phyloP scores from a whole-genome alignment of 2,113 vertebrate genomes.

The Bambusicola thoracicus region DNA sequence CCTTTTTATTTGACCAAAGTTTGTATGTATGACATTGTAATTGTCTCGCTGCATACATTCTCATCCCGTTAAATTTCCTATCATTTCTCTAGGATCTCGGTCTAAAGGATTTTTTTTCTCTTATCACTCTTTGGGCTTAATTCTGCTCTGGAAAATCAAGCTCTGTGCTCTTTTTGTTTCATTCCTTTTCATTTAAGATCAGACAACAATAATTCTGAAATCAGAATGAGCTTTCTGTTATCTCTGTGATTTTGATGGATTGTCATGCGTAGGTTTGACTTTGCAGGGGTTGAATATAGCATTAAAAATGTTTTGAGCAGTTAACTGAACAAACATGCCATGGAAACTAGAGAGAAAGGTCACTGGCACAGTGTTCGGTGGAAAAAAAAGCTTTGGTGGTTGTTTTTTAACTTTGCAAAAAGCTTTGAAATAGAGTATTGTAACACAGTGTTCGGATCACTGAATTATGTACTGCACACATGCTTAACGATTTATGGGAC shows the following conservation, averaged over 20 bases:
- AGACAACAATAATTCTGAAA: slow-evolving; percentile 69
- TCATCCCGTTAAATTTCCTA: slow-evolving; percentile 32
- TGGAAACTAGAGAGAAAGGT: slow-evolving; percentile 66
- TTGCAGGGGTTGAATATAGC: slow-evolving; percentile 68
- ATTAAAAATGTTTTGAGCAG: slow-evolving; percentile 64
- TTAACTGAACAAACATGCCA: slow-evolving; percentile 67
- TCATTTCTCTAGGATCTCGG: slow-evolving; percentile 25
- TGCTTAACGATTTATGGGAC: slow-evolving; percentile 66
- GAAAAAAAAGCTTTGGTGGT: neutral
- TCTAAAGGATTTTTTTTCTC: slow-evolving; percentile 25
- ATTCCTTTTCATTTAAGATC: slow-evolving; percentile 59
- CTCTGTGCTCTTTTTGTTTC: slow-evolving; percentile 67
- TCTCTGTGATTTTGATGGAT: slow-evolving; percentile 76
- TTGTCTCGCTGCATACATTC: neutral
- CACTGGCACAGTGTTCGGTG: slow-evolving; percentile 29
- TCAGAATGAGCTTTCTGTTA: slow-evolving; percentile 62
- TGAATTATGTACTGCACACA: slow-evolving; percentile 64
- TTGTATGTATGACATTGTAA: neutral
- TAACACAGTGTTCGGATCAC: slow-evolving; percentile 25
- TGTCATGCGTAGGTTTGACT: slow-evolving; percentile 70
- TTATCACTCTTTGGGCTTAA: slow-evolving; percentile 42
- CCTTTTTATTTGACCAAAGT: neutral
- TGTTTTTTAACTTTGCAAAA: neutral
- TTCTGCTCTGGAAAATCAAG: slow-evolving; percentile 56
- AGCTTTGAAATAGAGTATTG: slow-evolving; percentile 36